Base-by-base conservation (phyloP, 2,113 vertebrate genomes). In the Motacilla tschutschensis region DNA sequence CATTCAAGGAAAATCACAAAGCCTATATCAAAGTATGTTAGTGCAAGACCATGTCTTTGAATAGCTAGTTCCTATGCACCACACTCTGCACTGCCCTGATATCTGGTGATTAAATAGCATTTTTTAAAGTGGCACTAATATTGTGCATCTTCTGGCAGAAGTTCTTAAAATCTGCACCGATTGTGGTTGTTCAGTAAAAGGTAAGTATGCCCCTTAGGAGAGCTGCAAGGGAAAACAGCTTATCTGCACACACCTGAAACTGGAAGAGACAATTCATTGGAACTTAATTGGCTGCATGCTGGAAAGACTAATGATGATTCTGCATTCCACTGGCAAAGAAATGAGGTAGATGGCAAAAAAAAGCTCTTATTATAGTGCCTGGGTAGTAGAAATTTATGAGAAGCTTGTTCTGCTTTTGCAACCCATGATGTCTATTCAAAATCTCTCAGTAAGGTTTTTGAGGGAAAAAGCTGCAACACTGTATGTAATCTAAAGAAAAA, bases 251-350 rank as follows among this genome's bases (percentile, higher is more conserved):
- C 79, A 90, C 92, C 93, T 93, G 88, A 90, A 90, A 91, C 84
- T 75, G 93, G 71, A 82, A 70, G 72, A 93, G 83, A 83, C 89
- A 85, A 85, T 94, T 94, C 87, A 69, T 43, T 85, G 81, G 65
- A 84, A 92, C 89, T 95, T 95, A 93, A 95, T 95, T 93, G 91
- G 93, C 83, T 91, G 82, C 73, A 58, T 92, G 79, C 73, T 93
- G 85, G 69, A 93, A 92, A 95, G 89, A 91, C 85, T 95, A 91
- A 91, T 93, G 91, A 89, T 90, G 90, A 79, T 95, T 94, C 88
- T 88, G 93, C 59, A 79, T 87, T 92, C 78, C 55, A 54, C 53
- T 93, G 93, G 89, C 94, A 91, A 90, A 94, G 86, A 89, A 89
- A 84, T 72, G 70, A 91, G 90, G 64, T 92, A 89, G 84, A 79